Conservation (phyloP, 1,140 invertebrate genomes). For the Gonioctena quinquepunctata region DNA sequence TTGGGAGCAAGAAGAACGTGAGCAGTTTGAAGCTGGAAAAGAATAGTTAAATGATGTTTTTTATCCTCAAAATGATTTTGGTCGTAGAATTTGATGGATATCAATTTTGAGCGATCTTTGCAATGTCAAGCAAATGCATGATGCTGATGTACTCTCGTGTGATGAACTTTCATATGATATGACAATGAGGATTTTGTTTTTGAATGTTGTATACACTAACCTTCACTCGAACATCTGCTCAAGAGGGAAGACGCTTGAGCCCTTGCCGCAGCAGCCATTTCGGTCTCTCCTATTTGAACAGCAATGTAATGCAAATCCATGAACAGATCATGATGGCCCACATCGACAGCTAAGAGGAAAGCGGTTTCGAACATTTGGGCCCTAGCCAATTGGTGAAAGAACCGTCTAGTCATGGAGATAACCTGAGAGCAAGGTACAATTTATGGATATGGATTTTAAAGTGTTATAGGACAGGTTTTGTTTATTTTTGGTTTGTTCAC, state of each 20-base stretch:
- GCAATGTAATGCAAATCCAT: conserved; percentile 85
- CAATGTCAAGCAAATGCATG: background rate
- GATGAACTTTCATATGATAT: too few relatives aligned
- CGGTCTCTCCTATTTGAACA: conserved; percentile 65
- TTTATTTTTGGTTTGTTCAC: too few relatives aligned
- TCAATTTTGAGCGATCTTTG: too few relatives aligned
- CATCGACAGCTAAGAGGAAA: conserved; percentile 82
- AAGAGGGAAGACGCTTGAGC: conserved; percentile 72
- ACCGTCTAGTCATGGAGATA: conserved; percentile 72
- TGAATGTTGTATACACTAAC: conserved; percentile 44
- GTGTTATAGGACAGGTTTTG: too few relatives aligned
- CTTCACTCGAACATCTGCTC: conserved; percentile 62
- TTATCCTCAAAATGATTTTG: too few relatives aligned
- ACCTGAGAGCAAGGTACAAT: conserved; percentile 60
- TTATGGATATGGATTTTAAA: too few relatives aligned
- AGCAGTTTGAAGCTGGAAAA: conserved; percentile 64
- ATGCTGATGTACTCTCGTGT: too few relatives aligned
- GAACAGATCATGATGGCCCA: conserved; percentile 80
- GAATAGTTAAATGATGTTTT: too few relatives aligned
- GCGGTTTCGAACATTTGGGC: conserved; percentile 83
- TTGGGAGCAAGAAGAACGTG: conserved; percentile 61
- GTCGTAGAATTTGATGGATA: too few relatives aligned
- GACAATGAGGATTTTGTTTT: background rate
- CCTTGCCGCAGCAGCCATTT: conserved; percentile 75
- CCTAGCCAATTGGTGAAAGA: conserved; percentile 79